A percentile compares a stretch with the other conserved stretches of the same genome.
Conservation (phyloP, 2,888 invertebrate species). For the Theretra japonica region DNA sequence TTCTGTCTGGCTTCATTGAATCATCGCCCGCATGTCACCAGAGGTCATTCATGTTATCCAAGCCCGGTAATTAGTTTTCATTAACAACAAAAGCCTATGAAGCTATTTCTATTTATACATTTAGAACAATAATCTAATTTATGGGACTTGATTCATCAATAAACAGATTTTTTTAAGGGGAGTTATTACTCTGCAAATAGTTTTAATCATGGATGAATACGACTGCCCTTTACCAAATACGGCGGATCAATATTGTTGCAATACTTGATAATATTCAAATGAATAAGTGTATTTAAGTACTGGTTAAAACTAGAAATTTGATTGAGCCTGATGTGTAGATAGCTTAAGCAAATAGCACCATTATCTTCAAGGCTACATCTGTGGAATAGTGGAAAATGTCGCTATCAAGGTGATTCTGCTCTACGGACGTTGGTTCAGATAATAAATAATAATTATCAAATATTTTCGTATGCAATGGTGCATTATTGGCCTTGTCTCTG, state of each 20-base stretch:
- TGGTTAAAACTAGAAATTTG: constrained; percentile 3
- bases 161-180: too few species aligned
- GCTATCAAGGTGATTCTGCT: constrained; percentile 7
- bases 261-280: too few species aligned
- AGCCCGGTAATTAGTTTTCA: not conserved
- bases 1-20: not conserved
- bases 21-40: not conserved
- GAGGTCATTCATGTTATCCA: not conserved
- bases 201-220: too few species aligned
- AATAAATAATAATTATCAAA: not conserved
- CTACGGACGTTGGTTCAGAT: not conserved
- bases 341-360: constrained; percentile 1
- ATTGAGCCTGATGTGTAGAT: not conserved
- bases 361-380: constrained; percentile 20
- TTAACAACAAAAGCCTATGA: not conserved
- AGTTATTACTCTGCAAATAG: too few species aligned
- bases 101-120: not conserved
- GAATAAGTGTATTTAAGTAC: not conserved
- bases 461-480: too few species aligned
- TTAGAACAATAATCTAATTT: too few species aligned
- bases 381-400: constrained; percentile 3
- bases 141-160: too few species aligned
- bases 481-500: too few species aligned
- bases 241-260: too few species aligned
- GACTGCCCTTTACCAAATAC: too few species aligned